Conservation (phyloP, 2,888 invertebrate species). For the Coenonympha arcania region DNA sequence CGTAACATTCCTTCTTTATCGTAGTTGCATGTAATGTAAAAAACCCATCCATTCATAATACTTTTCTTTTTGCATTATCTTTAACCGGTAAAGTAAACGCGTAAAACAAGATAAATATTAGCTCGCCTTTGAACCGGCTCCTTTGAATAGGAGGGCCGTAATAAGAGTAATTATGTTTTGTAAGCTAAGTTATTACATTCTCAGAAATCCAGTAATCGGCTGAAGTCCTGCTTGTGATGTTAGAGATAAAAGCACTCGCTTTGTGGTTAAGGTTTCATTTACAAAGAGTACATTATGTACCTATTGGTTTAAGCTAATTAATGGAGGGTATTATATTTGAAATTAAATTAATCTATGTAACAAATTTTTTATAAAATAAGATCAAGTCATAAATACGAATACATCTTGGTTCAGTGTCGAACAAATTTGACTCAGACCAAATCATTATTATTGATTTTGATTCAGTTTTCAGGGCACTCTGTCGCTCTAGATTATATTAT, state of each 20-base stretch:
- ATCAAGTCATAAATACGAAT: no score
- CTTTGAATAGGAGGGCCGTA: neutral
- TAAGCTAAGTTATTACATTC: constrained; percentile 1
- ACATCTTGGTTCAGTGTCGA: no score
- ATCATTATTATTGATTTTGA: no score
- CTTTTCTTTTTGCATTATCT: neutral
- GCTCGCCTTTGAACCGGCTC: constrained; percentile 5
- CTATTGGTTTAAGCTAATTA: neutral
- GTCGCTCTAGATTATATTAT: no score
- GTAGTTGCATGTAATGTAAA: no score
- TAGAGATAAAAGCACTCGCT: neutral
- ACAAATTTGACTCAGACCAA: no score
- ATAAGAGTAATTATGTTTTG: constrained; percentile 5
- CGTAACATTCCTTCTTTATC: no score
- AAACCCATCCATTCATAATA: no score
- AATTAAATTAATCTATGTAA: no score
- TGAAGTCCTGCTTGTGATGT: constrained; percentile 3
- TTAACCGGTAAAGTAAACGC: neutral
- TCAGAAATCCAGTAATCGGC: neutral
- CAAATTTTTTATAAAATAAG: no score
- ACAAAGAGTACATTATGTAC: neutral
- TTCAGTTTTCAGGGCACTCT: no score
- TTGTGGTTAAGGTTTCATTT: neutral
- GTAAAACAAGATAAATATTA: neutral
- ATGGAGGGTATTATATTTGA: no score